Evolutionary conservation across 2,113 vertebrate genomes (phyloP), one percentile per base, ranked within the genome.

Genomic region (Raja brachyura): DNA sequence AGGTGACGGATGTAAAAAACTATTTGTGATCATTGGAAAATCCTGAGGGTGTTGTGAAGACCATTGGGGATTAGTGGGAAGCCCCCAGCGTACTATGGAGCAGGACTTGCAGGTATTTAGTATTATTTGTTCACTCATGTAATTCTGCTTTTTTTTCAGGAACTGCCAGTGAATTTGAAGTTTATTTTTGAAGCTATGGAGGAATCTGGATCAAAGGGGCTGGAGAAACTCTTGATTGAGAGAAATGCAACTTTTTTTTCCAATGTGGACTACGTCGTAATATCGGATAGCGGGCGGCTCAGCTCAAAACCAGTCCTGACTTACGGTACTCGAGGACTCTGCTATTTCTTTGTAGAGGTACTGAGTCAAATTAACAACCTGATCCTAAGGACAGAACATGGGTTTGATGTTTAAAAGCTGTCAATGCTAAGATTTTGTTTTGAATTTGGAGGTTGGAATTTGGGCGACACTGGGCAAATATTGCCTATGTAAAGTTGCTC

Each of bases 171-270:
- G 93, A 97, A 98, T 90, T 31, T 97, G 93, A 97, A 96, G 93
- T 96, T 97, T 94, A 70, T 97, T 93, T 95, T 97, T 48, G 97
- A 98, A 95, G 97, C 97, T 25, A 96, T 96, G 96, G 97, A 97
- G 93, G 97, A 98, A 94, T 95, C 94, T 0, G 96, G 96, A 1
- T 97, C 97, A n/a, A 74, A 94, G 83, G 96, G 95, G 0, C 94
- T 98, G 93, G 95, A 96, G 88, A 95, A 96, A 22, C 68, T 97
- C 33, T 93, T 96, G 59, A 39, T 56, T 54, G 94, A 93, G 86
- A 95, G 96, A 93, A 96, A 94, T 0, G 83, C 95, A 1, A 8
- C 11, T 0, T 97, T 97, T 95, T 97, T 97, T 93, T 95, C 95
- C 11, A 93, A 94, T 0, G 95, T 97, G 59, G 96, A 97, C 93